Evolutionary conservation across 23 tunicate species (phyloP).

Genomic region (Phallusia fumigata): DNA sequence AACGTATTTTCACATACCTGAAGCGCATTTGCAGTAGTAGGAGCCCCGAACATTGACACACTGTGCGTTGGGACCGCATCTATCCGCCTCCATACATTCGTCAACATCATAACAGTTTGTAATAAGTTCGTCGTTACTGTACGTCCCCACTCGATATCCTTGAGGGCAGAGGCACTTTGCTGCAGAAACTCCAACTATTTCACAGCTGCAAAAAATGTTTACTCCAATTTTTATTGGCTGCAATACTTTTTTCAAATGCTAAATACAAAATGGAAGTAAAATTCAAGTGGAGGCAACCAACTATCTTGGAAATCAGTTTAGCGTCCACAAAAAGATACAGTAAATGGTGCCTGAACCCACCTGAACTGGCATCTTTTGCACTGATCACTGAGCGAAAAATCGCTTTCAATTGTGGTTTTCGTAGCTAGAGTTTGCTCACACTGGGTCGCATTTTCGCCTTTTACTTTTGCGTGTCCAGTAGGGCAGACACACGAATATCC

Average conservation of each 20-base stretch:
- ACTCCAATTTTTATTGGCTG: no score
- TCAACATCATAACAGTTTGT: constrained; percentile 45
- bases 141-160: neutral
- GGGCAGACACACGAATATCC: constrained; percentile 66
- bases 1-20: constrained; percentile 21
- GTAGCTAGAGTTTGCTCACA: constrained; percentile 23
- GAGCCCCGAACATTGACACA: constrained; percentile 51
- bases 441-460: constrained; percentile 7
- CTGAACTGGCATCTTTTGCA: constrained; percentile 58
- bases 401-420: neutral
- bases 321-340: no score
- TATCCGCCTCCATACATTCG: constrained; percentile 24
- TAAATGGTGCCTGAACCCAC: neutral
- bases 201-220: neutral
- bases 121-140: constrained; percentile 30
- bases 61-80: constrained; percentile 38
- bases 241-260: no score
- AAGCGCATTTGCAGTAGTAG: constrained; percentile 42
- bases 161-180: constrained; percentile 23
- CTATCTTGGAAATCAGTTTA: no score
- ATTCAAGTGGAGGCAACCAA: no score
- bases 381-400: constrained; percentile 25
- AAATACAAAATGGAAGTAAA: no score
- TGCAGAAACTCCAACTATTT: constrained; percentile 13
- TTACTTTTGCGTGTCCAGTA: constrained; percentile 24